Base-by-base conservation (phyloP, 1,140 invertebrate species). In the Muscidifurax raptorellus region DNA sequence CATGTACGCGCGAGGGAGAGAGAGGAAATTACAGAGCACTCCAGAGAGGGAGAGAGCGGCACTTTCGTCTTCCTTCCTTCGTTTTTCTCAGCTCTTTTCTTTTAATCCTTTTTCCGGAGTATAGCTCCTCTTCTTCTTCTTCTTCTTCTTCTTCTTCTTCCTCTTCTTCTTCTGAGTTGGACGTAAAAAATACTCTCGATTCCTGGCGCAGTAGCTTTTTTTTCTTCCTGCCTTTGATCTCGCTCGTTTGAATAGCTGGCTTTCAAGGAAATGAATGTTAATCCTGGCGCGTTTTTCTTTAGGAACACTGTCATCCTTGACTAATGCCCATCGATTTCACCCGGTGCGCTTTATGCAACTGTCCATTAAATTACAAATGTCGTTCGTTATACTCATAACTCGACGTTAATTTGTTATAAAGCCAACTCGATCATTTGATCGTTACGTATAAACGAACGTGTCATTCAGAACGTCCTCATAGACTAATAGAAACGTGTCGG, bases 231-330 rank as follows among this genome's bases (percentile, higher is more conserved):
- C 64, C 79, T 85, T 81, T 81, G 79, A 85, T 85, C 79, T 64
- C 72, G 30, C 75, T 40, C 84, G 40, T 77, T 81, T 71, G 79
- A 85, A 85, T 77, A 28, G 72, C 36, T 27, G 30, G 84, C 79
- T 85, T 77, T 85, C 84, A 85, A 85, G 79, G 44, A 85, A 85
- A 85, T 85, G 64, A 85, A 81, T 71, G 40, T 76, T 80, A 74
- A 84, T 76, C 47, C 82, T 15, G 52, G 25, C n/a, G 32, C 25
- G 52, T 28, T 83, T 78, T 74, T 82, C 47, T 52, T 2, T 47
- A 3, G 25, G 10, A 59, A 59, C 32, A 32, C 1, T 25, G 47
- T 80, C 44, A n/a, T 32, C 80, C 47, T 82, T 74, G 36, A 82
- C 69, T 72, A 74, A 82, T 52, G 80, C 28, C 36, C 25, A 69